Percentiles rank a stretch among this genome's conserved stretches.
Evolutionary conservation across 2,797 vertebrate genomes (phyloP).

Genomic region (Syndactyla subalaris): DNA sequence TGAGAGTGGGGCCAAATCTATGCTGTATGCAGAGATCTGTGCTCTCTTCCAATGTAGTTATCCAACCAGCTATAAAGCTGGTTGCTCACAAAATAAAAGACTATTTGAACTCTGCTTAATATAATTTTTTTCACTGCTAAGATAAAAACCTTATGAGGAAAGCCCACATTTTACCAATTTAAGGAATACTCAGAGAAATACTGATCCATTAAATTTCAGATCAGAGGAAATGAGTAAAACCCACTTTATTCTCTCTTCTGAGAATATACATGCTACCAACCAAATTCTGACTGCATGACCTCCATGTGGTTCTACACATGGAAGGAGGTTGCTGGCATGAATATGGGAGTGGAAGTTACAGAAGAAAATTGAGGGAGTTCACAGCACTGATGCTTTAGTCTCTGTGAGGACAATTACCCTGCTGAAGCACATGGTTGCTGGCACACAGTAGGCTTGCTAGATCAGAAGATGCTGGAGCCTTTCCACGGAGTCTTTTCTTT

Average conservation of each 20-base stretch:
- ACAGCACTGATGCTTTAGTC: neutral
- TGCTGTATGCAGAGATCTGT: neutral
- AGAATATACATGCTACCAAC: neutral
- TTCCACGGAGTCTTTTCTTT: neutral
- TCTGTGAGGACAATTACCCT: neutral
- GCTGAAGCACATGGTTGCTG: neutral
- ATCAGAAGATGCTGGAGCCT: neutral
- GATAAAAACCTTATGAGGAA: neutral
- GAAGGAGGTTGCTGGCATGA: neutral
- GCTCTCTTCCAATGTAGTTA: neutral
- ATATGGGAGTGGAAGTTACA: neutral
- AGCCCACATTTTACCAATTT: neutral
- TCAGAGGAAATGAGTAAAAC: neutral
- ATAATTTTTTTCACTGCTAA: neutral
- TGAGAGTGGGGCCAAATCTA: neutral
- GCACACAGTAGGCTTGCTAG: accelerated
- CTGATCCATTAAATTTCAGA: neutral
- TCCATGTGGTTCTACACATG: neutral
- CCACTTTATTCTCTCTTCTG: neutral
- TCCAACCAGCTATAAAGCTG: neutral
- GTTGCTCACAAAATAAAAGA: neutral
- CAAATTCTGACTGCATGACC: neutral
- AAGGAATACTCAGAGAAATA: neutral
- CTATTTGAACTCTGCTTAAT: neutral
- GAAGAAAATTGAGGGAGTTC: neutral